Percentiles rank a stretch among this genome's conserved stretches.
Conservation (phyloP, 1,140 invertebrate species). For the Aradophagus sp. region DNA sequence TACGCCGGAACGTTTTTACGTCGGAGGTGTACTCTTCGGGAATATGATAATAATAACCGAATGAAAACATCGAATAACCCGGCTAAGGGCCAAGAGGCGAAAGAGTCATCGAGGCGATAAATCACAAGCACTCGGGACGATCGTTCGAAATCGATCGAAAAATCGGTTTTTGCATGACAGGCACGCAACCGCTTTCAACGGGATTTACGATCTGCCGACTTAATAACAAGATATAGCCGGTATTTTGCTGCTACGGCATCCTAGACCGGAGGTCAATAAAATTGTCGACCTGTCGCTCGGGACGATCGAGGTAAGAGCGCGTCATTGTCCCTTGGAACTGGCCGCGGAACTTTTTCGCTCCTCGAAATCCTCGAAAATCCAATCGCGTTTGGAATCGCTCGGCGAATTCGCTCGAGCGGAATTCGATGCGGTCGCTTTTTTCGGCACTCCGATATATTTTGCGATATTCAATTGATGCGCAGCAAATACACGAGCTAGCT, state of each 20-base stretch:
- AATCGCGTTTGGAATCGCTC: slow-evolving; percentile 16
- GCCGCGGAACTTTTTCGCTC: slow-evolving; percentile 10
- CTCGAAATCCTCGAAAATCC: slow-evolving; percentile 22
- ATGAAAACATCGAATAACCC: slow-evolving; percentile 33
- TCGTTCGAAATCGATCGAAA: slow-evolving; percentile 49
- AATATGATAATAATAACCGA: slow-evolving; percentile 36
- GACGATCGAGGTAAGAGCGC: slow-evolving; percentile 2
- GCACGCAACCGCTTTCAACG: slow-evolving; percentile 49
- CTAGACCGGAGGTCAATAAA: slow-evolving; percentile 37
- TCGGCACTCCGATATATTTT: not conserved
- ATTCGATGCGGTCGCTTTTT: slow-evolving; percentile 9
- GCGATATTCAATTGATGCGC: no score
- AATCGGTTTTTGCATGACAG: slow-evolving; percentile 49
- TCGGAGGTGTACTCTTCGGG: slow-evolving; percentile 1
- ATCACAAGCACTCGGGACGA: slow-evolving; percentile 43
- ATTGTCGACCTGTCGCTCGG: slow-evolving; percentile 17
- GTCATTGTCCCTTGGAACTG: slow-evolving; percentile 10
- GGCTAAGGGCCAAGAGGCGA: slow-evolving; percentile 24
- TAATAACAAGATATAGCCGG: slow-evolving; percentile 57
- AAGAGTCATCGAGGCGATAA: slow-evolving; percentile 42
- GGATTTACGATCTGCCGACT: slow-evolving; percentile 57
- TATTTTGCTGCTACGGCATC: slow-evolving; percentile 44
- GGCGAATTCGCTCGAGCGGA: slow-evolving; percentile 5
- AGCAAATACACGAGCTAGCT: no score
- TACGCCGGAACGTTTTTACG: slow-evolving; percentile 7